Evolutionary conservation across 2,113 vertebrate species (phyloP).

Genomic region (Notarius quadriscutis): DNA sequence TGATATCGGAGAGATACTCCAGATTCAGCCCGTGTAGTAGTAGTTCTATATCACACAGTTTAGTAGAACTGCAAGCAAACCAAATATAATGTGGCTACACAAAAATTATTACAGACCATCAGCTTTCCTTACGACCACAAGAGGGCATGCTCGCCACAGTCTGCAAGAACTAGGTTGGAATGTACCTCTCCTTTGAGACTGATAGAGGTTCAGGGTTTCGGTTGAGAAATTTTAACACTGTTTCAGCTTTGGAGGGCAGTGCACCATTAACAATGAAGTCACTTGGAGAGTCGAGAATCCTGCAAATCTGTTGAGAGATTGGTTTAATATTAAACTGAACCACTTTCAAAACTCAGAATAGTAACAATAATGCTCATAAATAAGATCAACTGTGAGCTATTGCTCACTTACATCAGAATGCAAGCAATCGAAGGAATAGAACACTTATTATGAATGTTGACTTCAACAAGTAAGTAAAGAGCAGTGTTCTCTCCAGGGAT

Average conservation of each 20-base stretch:
- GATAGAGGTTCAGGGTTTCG: constrained; percentile 60
- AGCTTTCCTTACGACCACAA: constrained; percentile 31
- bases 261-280: constrained; percentile 46
- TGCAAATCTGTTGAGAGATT: constrained; percentile 58
- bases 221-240: constrained; percentile 69
- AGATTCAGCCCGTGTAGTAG: constrained; percentile 87
- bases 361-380: background rate
- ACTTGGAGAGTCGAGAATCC: constrained; percentile 58
- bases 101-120: background rate
- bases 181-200: constrained; percentile 72
- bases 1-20: constrained; percentile 74
- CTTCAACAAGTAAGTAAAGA: too few relatives aligned
- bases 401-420: too few relatives aligned
- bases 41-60: constrained; percentile 80
- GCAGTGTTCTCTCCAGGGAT: too few relatives aligned
- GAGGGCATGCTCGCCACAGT: constrained; percentile 31
- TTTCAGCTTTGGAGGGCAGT: constrained; percentile 68
- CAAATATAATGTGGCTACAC: background rate
- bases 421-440: too few relatives aligned
- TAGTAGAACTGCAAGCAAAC: constrained; percentile 69
- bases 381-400: background rate
- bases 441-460: too few relatives aligned
- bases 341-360: background rate
- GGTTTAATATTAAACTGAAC: background rate
- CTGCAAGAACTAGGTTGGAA: background rate